Conservation (phyloP, 2,113 vertebrate genomes). For the Struthio camelus region DNA sequence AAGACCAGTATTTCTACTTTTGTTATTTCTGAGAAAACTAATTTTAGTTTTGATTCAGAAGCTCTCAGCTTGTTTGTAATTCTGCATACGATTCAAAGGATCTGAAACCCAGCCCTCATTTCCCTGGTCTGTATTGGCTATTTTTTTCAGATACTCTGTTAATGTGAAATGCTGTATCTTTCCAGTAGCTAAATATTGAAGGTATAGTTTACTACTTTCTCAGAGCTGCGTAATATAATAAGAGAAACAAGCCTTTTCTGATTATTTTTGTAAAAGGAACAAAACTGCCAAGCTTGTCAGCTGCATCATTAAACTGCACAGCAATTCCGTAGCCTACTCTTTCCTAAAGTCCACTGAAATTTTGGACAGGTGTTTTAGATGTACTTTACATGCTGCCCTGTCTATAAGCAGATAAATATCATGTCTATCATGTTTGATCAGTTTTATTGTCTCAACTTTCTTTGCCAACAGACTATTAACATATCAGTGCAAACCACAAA, state of each 20-base stretch:
- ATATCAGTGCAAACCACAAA: neutral
- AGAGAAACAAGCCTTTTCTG: neutral
- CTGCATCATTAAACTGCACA: neutral
- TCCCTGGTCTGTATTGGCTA: neutral
- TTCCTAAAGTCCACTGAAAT: neutral
- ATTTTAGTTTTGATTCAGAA: neutral
- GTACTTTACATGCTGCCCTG: neutral
- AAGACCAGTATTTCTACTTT: neutral
- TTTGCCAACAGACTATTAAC: neutral
- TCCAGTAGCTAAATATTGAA: neutral
- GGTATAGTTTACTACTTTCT: neutral
- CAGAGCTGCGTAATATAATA: neutral
- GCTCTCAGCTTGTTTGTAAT: neutral
- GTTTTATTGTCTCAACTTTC: neutral
- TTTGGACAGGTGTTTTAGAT: neutral
- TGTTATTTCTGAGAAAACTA: neutral
- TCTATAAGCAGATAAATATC: neutral
- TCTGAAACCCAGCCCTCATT: neutral
- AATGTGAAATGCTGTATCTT: neutral
- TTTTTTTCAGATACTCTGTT: neutral
- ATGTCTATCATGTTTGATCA: neutral
- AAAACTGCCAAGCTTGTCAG: neutral
- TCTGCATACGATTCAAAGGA: neutral
- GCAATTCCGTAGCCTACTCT: neutral
- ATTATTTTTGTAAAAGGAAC: neutral